Base-by-base conservation (phyloP, 1,140 invertebrate species). In the Diuraphis noxia region DNA sequence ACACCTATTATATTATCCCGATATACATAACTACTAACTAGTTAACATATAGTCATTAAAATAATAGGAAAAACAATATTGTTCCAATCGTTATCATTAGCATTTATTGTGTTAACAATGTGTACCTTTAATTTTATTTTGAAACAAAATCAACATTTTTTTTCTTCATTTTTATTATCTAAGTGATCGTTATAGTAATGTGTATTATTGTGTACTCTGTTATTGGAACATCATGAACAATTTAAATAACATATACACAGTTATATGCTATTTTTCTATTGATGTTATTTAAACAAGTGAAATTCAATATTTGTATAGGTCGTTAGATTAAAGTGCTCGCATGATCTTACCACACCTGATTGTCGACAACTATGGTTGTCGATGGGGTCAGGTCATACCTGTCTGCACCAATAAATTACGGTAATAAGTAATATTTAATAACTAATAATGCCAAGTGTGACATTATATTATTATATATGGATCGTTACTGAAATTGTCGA, bases 341-440 rank as follows among this genome's bases (percentile, higher is more conserved):
- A 49, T 17, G n/a, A 85, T 46, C 34, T 49, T 34, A 25, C n/a
- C 41, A 85, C 84, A 46, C 25, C 41, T 46, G 84, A 85, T 85
- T 85, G 84, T 30, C n/a, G 84, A 85, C 46, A 34, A 85, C 34
- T 43, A 46, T 46, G 34, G 38, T 85, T 49, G 46, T 49, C 19
- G 84, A 85, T 19, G 43, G 84, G 81, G 79, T 82, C 79, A 38
- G 79, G 82, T 84, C 82, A 84, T 84, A n/a, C 34, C n/a, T 85
- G 84, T 85, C 30, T n/a, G 41, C 41, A n/a, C 41, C 43, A 34
- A 46, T 46, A n/a, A 8, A 41, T 19, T n/a, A 19, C 17, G 17
- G 8, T 85, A 46, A 49, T 34, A 30, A 30, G 30, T 63, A 63
- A n/a, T n/a, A n/a, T n/a, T n/a, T 49, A n/a, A 40, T 40, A 23